phyloP scores from a whole-genome alignment of 1,140 invertebrate genomes.

The Achatina immaculata region DNA sequence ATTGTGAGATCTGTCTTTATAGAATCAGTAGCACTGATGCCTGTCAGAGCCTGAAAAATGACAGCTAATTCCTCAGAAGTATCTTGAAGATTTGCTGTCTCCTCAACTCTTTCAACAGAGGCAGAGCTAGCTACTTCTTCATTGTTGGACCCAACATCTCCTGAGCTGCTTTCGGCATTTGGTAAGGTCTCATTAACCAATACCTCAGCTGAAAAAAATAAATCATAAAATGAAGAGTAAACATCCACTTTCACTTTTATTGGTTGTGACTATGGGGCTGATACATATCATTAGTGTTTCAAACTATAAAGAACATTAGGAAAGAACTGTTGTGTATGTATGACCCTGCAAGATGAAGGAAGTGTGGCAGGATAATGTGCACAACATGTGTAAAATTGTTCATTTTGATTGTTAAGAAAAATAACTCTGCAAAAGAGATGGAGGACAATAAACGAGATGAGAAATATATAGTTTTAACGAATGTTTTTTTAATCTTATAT shows the following conservation, averaged over 20 bases:
- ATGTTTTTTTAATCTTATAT: too few species aligned
- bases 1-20: neutral
- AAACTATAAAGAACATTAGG: too few species aligned
- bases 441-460: too few species aligned
- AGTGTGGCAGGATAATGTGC: too few species aligned
- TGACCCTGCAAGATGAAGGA: too few species aligned
- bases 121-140: neutral
- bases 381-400: too few species aligned
- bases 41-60: neutral
- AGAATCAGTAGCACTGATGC: neutral
- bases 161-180: neutral
- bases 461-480: too few species aligned
- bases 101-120: neutral
- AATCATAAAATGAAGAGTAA: neutral
- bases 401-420: too few species aligned
- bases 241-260: neutral
- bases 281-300: too few species aligned
- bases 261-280: neutral
- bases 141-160: neutral
- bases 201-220: conserved; percentile 2
- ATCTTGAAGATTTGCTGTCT: neutral
- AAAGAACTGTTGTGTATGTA: too few species aligned
- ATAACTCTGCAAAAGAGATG: too few species aligned
- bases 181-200: neutral
- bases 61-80: neutral